These are phyloP conservation scores for Andrena fulva DNA, from an alignment of 2,888 invertebrate genomes.

Conservation along the genomic window DNA sequence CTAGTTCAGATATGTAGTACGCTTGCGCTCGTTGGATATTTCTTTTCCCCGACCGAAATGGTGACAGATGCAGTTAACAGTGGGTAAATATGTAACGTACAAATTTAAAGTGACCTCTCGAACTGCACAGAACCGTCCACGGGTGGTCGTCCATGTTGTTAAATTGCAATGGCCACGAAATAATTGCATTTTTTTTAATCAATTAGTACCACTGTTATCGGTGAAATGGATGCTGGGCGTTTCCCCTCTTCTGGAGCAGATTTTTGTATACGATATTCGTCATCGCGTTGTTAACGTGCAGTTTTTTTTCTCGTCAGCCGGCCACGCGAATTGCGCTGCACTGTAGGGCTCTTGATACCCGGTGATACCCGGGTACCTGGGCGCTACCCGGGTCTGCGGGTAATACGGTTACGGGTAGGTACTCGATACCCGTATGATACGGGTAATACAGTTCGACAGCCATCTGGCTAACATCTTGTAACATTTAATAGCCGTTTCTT, in stretches of 20 bases:
- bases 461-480: too few relatives aligned
- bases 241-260: not conserved
- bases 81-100: constrained; percentile 22
- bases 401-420: too few relatives aligned
- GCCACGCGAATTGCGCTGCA: constrained; percentile 30
- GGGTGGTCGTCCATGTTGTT: too few relatives aligned
- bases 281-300: not conserved
- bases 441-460: too few relatives aligned
- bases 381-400: too few relatives aligned
- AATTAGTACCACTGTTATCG: not conserved
- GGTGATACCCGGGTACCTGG: too few relatives aligned
- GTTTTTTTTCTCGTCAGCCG: constrained; percentile 14
- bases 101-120: not conserved
- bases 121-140: not conserved
- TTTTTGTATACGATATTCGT: not conserved
- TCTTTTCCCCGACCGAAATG: not conserved
- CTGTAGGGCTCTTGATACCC: too few relatives aligned
- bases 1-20: not conserved
- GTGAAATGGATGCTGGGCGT: not conserved
- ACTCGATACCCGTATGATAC: too few relatives aligned
- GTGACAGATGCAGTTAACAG: not conserved
- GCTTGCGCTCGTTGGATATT: not conserved
- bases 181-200: constrained; percentile 5
- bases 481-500: too few relatives aligned
- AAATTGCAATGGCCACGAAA: not conserved